Base-by-base conservation (phyloP, 2,797 vertebrate genomes). In the Rhadinocentrus ornatus region DNA sequence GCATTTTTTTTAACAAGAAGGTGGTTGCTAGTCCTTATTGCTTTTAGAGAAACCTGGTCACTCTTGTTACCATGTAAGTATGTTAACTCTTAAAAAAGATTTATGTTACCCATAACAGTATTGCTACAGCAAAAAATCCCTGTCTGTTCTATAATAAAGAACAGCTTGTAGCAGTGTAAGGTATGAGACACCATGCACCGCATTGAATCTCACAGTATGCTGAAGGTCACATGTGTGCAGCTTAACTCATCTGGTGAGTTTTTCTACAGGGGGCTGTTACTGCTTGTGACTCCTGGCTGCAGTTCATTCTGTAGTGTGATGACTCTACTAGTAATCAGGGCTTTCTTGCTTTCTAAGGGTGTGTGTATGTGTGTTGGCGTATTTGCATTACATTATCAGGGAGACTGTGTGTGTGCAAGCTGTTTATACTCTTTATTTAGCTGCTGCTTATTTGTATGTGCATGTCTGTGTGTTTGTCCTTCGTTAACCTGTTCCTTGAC, bases 371-470 rank as follows among this genome's bases (percentile, higher is more conserved):
- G 44, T 68, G 50, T 74, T n/a, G 57, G 41, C 72, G 68, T 69
- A 20, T 87, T 58, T 82, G 59, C 69, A 73, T 71, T 61, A 66
- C 56, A 72, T 71, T 29, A 13, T 80, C 75, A 66, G 32, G 63
- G 52, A 68, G 53, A 27, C 46, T 72, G 27, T 79, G 78, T 85
- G 75, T 75, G 71, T 64, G 27, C 60, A 85, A 59, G 64, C 78
- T 80, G 81, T 86, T 86, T 77, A 75, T 66, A 34, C 46, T 83
- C 62, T 67, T 67, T 78, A 75, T 73, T 80, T 78, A 71, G 69
- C 58, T 2, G 22, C 37, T 41, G 75, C 56, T 16, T 78, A n/a
- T 50, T 50, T 50, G n/a, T 50, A 22, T 22, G 18, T 64, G 22
- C 15, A n/a, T 52, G 50, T 67, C 72, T 77, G 70, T 10, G 1